Base-by-base conservation (phyloP, 1,140 invertebrate species). In the Hylaeus anthracinus region DNA sequence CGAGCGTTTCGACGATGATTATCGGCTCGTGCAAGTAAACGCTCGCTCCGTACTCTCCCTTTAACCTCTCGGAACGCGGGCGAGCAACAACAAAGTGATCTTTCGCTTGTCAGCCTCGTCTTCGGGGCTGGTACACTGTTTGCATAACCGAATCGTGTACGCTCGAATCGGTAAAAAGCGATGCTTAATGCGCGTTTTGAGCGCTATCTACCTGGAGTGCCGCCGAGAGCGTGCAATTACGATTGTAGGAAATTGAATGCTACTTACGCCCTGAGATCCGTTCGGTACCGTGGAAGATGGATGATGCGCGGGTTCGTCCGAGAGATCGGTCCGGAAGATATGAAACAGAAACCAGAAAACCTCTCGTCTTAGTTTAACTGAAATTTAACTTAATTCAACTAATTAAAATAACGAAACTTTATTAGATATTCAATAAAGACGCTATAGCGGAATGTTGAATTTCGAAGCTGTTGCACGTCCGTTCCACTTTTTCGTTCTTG, bases 251-350 rank as follows among this genome's bases (percentile, higher is more conserved):
- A 56, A 51, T 10, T 58, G 12, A 58, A 58, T 73, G 58, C 14
- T 79, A 79, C 77, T 79, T 79, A 79, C 77, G 61, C 77, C 77
- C 77, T 79, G 77, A 14, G 51, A 45, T 73, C 61, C 61, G 6
- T 53, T n/a, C 37, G 15, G 51, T 56, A 4, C 60, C 60, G 5
- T 51, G 12, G 10, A 26, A 3, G 41, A 10, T 12, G 45, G 6
- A 48, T 37, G 37, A 45, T 63, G 51, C 51, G 14, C 9, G 15
- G n/a, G 26, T 43, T 43, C 2, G 48, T 0, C 12, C 3, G n/a
- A 10, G 26, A 1, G 3, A 3, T 15, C 6, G 56, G 15, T 9
- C 3, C 6, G 1, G n/a, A 6, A 8, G 8, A 65, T 56, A 79
- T 79, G 77, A 39, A 79, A 79, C 70, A 63, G 41, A 73, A 48